Conservation (phyloP, 2,888 invertebrate genomes). For the Drosophila mayaguana region DNA sequence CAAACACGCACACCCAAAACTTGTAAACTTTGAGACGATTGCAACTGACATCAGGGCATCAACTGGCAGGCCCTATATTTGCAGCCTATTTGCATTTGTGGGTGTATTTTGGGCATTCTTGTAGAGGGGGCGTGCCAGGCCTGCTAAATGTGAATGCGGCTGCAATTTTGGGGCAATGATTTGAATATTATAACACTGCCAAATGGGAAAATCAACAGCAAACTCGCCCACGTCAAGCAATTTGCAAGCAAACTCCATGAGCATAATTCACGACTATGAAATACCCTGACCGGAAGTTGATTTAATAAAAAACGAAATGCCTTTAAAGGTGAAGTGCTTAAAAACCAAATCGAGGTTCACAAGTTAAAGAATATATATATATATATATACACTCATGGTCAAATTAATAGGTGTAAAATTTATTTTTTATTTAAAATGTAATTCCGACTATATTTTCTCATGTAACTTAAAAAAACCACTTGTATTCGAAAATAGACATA, state of each 20-base stretch:
- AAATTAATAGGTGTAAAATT: too few relatives aligned
- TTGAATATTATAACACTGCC: conserved; percentile 46
- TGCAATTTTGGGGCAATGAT: conserved; percentile 32
- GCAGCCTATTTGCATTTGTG: conserved; percentile 46
- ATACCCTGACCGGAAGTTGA: conserved; percentile 1
- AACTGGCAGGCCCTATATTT: conserved; percentile 32
- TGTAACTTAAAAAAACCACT: too few relatives aligned
- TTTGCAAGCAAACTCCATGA: not conserved
- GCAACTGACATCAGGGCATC: conserved; percentile 47
- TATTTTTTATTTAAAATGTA: too few relatives aligned
- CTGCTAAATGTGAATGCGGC: conserved; percentile 11
- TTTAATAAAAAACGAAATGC: too few relatives aligned
- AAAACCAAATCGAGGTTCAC: too few relatives aligned
- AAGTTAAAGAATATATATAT: too few relatives aligned
- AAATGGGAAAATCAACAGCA: conserved; percentile 40
- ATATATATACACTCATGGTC: too few relatives aligned
- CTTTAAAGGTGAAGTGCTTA: too few relatives aligned
- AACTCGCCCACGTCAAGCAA: not conserved
- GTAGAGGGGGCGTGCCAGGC: not conserved
- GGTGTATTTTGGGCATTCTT: not conserved
- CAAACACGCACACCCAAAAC: conserved; percentile 7
- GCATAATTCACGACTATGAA: not conserved
- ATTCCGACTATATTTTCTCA: too few relatives aligned
- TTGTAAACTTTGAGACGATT: conserved; percentile 31
- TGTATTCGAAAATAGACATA: too few relatives aligned